A percentile compares a stretch with the other conserved stretches of the same genome.
These are phyloP conservation scores for Dinoponera quadriceps DNA, from an alignment of 1,140 invertebrate genomes.

Conservation along the genomic window DNA sequence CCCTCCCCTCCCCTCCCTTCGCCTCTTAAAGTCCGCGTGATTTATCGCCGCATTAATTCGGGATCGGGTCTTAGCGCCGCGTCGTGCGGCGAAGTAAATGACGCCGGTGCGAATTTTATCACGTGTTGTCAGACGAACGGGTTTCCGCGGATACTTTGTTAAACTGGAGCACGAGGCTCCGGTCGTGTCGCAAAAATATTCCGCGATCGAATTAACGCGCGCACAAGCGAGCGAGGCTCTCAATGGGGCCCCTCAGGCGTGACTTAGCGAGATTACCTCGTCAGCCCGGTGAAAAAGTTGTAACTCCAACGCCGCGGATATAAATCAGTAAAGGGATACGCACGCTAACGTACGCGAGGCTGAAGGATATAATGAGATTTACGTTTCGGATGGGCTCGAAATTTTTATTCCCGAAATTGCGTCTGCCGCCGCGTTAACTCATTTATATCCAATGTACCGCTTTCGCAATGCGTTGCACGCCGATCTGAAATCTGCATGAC, in stretches of 20 bases:
- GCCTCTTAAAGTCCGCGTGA: constrained; percentile 50
- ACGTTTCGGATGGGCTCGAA: constrained; percentile 26
- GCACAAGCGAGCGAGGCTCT: constrained; percentile 4
- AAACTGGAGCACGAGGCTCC: constrained; percentile 43
- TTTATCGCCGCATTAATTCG: constrained; percentile 69
- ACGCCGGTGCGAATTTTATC: constrained; percentile 47
- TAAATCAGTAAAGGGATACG: constrained; percentile 58
- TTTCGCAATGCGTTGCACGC: constrained; percentile 21
- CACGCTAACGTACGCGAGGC: constrained; percentile 11
- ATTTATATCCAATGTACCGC: constrained; percentile 36
- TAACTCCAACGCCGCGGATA: constrained; percentile 31
- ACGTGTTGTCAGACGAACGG: constrained; percentile 44
- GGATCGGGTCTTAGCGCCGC: constrained; percentile 25
- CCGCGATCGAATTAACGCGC: constrained; percentile 40
- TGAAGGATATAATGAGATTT: constrained; percentile 55
- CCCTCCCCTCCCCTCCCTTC: constrained; percentile 47
- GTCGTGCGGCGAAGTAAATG: constrained; percentile 19
- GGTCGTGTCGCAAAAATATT: constrained; percentile 37
- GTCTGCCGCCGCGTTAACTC: constrained; percentile 33
- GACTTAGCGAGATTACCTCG: constrained; percentile 56
- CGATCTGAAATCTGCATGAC: constrained; percentile 27
- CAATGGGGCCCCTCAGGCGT: constrained; percentile 56
- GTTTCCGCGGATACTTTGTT: constrained; percentile 41
- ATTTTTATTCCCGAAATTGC: constrained; percentile 57
- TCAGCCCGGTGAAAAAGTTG: constrained; percentile 48